Evolutionary conservation across 2,888 invertebrate genomes (phyloP).

Genomic region (Alloscopus bannaensis): DNA sequence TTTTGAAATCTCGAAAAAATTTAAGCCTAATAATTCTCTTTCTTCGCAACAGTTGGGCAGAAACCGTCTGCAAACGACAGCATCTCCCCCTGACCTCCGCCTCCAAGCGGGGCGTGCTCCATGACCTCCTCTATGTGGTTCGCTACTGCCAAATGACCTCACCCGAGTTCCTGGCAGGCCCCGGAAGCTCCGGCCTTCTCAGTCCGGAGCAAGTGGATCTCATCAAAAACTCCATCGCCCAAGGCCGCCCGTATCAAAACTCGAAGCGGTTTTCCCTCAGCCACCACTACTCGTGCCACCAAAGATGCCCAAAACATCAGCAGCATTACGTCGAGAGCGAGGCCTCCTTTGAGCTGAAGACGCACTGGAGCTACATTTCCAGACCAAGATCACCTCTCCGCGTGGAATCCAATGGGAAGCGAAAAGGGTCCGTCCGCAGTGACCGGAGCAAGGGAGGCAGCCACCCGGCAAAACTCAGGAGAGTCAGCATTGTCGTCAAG

Average conservation of each 20-base stretch:
- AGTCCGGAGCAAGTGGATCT: constrained; percentile 77
- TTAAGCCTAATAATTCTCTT: too few species aligned
- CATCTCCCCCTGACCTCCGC: constrained; percentile 12
- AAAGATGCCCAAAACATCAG: too few species aligned
- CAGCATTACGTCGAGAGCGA: neutral
- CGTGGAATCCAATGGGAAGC: neutral
- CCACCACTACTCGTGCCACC: neutral
- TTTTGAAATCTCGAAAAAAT: too few species aligned
- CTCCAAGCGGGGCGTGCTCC: constrained; percentile 32
- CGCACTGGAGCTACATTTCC: constrained; percentile 25
- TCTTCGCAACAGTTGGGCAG: constrained; percentile 55
- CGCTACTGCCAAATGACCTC: constrained; percentile 74
- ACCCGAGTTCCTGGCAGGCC: constrained; percentile 80
- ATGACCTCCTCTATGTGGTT: constrained; percentile 33
- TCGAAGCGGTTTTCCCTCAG: neutral
- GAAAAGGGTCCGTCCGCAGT: neutral
- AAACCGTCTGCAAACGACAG: constrained; percentile 41
- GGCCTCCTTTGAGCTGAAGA: neutral
- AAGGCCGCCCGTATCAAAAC: neutral
- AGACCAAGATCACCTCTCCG: constrained; percentile 12
- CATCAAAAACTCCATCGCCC: constrained; percentile 74
- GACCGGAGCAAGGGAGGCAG: neutral
- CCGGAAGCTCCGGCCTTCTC: constrained; percentile 79
- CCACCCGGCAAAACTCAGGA: neutral
- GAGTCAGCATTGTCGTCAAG: constrained; percentile 14